These are phyloP conservation scores for Azorinus chamasolen DNA, from an alignment of 2,888 invertebrate genomes.

Conservation along the genomic window DNA sequence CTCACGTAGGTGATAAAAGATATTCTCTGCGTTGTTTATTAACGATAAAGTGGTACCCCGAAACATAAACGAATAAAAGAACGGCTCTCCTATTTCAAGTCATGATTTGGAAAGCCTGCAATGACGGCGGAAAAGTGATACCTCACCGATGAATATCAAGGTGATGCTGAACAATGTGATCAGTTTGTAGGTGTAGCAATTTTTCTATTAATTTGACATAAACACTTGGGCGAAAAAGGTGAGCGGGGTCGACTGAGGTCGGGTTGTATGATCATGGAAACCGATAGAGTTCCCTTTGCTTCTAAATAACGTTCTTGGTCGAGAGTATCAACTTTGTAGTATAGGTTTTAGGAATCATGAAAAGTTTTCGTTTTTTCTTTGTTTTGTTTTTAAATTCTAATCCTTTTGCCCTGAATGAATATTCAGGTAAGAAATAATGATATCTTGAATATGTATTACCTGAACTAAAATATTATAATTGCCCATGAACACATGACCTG, in stretches of 20 bases:
- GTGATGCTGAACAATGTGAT: constrained; percentile 21
- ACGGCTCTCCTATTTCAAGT: constrained; percentile 36
- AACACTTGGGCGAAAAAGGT: constrained; percentile 11
- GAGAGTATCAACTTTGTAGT: no score
- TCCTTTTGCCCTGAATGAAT: no score
- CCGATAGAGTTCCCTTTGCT: not conserved
- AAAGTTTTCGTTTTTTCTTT: no score
- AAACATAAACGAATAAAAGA: constrained; percentile 47
- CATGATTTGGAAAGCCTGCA: constrained; percentile 13
- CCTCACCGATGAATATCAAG: constrained; percentile 34
- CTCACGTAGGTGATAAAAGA: constrained; percentile 49
- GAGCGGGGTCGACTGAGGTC: constrained; percentile 22
- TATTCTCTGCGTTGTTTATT: constrained; percentile 58
- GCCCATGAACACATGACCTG: no score
- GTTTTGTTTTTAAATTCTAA: no score
- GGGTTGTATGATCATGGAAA: not conserved
- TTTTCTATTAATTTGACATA: constrained; percentile 33
- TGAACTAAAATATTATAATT: no score
- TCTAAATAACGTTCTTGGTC: no score
- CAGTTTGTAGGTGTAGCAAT: constrained; percentile 25
- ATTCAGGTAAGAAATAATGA: no score
- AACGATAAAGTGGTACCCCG: constrained; percentile 53
- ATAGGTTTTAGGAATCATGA: no score
- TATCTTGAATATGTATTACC: no score
- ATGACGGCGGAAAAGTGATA: constrained; percentile 37